Evolutionary conservation across 1,140 invertebrate species (phyloP), one percentile per base, ranked within the genome.

Genomic region (Dermatophagoides farinae): DNA sequence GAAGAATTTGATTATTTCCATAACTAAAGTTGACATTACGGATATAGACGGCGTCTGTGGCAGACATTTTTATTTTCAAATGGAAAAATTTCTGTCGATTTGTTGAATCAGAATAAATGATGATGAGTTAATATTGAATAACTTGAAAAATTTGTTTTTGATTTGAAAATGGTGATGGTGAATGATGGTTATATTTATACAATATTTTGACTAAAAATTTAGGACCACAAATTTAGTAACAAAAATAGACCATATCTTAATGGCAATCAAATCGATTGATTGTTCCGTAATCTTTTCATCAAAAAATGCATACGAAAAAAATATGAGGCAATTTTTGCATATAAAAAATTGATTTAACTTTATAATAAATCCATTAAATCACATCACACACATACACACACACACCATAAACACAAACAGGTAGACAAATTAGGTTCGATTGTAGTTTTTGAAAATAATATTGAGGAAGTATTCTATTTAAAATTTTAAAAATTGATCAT

Each of bases 1-100:
- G 39, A 1, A 58, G 37, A 25, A 58, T 46, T 58, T 14, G 22
- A 46, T 58, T 58, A 9, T 12, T n/a, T 12, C 57, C 57, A 58
- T 58, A 58, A n/a, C 57, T 58, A 23, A 58, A 58, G 39, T 41
- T 44, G 22, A 58, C 43, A 46, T 58, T 58, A 16, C 23, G 11
- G 18, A 58, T 23, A 20, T 18, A 14, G 23, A 58, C 22, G 1
- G 57, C 57, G 5, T 31, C 25, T 31, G 31, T 31, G 31, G 31
- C 31, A 12, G 53, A 16, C 53, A 55, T 55, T 55, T 18, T 55
- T 55, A 38, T 23, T 55, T 55, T 18, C 46, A 20, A 20, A 18
- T 47, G 2, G 46, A 47, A n/a, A 44, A 14, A 12, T 44, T 44
- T 44, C 43, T 44, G 43, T 14, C 43, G 12, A 14, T 44, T 44